Conservation (phyloP, 2,797 vertebrate genomes). For the Anniella stebbinsi region DNA sequence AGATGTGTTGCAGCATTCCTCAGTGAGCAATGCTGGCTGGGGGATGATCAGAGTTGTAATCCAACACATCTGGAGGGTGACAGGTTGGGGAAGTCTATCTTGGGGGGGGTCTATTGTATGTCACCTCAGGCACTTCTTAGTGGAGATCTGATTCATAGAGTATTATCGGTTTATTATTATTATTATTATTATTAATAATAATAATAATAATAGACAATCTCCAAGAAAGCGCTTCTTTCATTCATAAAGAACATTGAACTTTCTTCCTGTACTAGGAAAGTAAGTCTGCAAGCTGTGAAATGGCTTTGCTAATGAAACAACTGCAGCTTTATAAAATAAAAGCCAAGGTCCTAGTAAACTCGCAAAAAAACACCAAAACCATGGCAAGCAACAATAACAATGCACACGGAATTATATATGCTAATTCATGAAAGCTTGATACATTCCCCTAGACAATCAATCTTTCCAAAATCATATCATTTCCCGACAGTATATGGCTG, state of each 20-base stretch:
- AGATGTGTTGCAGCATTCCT: too few species aligned
- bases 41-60: too few species aligned
- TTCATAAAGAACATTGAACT: not conserved
- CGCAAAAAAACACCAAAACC: not conserved
- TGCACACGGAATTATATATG: not conserved
- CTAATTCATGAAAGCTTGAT: not conserved
- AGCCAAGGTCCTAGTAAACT: not conserved
- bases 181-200: too few species aligned
- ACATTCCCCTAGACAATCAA: not conserved
- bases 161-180: too few species aligned
- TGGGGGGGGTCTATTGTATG: not conserved
- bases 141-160: not conserved
- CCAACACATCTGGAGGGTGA: too few species aligned
- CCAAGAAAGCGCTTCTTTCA: not conserved
- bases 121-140: not conserved
- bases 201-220: not conserved
- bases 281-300: not conserved
- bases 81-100: too few species aligned
- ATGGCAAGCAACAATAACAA: not conserved
- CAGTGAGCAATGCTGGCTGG: too few species aligned
- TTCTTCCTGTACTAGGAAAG: not conserved
- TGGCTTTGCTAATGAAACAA: not conserved
- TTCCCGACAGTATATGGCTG: not conserved
- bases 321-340: not conserved
- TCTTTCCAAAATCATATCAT: not conserved